Evolutionary conservation across 1,140 invertebrate genomes (phyloP).

Genomic region (Onthophagus taurus): DNA sequence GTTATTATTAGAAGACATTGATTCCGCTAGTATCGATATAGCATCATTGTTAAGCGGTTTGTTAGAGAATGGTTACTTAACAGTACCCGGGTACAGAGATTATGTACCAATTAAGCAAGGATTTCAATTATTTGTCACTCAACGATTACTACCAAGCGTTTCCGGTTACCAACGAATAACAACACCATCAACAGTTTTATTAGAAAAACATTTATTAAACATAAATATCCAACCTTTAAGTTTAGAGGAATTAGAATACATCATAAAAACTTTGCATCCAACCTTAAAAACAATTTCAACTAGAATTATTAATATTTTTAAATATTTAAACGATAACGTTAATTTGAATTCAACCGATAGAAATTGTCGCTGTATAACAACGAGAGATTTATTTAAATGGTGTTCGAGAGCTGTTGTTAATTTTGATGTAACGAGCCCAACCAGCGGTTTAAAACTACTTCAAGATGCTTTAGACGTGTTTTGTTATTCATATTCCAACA

Average conservation of each 20-base stretch:
- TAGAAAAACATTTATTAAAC: conserved; percentile 76
- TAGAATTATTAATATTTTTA: conserved; percentile 76
- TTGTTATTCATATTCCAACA: conserved; percentile 60
- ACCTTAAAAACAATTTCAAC: conserved; percentile 61
- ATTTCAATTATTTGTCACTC: conserved; percentile 88
- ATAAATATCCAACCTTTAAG: conserved; percentile 74
- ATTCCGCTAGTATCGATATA: conserved; percentile 87
- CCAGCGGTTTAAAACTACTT: conserved; percentile 66
- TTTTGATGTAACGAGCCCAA: conserved; percentile 65
- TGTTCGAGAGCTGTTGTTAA: conserved; percentile 66
- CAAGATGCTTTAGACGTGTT: conserved; percentile 91
- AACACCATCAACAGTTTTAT: conserved; percentile 50
- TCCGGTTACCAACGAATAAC: conserved; percentile 54
- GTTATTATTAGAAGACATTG: conserved; percentile 94
- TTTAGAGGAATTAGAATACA: conserved; percentile 56
- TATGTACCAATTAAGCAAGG: conserved; percentile 64
- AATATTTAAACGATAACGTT: conserved; percentile 61
- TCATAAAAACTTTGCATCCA: conserved; percentile 62
- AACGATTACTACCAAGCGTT: conserved; percentile 51
- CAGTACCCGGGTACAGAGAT: conserved; percentile 80
- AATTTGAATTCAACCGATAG: conserved; percentile 26
- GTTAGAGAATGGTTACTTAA: conserved; percentile 72
- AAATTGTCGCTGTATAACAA: conserved; percentile 59
- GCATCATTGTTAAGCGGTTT: conserved; percentile 78
- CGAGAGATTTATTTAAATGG: conserved; percentile 89